phyloP scores from a whole-genome alignment of 2,888 invertebrate genomes.

The Physocephala rufipes region DNA sequence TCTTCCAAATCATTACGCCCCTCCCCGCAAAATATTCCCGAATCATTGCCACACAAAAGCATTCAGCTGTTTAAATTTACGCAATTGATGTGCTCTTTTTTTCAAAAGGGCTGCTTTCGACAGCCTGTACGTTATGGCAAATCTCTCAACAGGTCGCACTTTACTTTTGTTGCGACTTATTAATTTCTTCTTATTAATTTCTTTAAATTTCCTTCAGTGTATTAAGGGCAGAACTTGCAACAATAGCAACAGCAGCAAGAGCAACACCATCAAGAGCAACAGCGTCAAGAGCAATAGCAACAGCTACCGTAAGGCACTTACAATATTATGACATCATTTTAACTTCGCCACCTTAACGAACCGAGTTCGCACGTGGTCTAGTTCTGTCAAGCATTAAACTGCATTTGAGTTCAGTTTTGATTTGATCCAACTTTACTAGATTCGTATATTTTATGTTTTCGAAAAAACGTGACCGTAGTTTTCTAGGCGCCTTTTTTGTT shows the following conservation, averaged over 20 bases:
- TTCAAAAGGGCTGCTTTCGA: no score
- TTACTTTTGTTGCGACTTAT: background rate
- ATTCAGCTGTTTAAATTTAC: no score
- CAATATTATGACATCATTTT: slow-evolving; percentile 14
- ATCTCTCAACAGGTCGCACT: no score
- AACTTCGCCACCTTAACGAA: background rate
- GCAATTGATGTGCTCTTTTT: no score
- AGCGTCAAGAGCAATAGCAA: background rate
- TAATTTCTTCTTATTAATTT: background rate
- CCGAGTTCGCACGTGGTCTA: slow-evolving; percentile 19
- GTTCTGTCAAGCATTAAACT: slow-evolving; percentile 31
- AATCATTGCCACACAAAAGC: no score
- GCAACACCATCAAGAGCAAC: no score
- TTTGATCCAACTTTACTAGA: background rate
- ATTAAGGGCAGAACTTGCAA: background rate
- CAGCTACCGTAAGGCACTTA: background rate
- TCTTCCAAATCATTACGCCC: no score
- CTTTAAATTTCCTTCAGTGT: slow-evolving; percentile 9
- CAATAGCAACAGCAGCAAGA: background rate
- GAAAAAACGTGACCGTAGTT: no score
- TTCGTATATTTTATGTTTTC: no score
- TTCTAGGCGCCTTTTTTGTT: no score
- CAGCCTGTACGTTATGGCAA: background rate
- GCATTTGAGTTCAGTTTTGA: slow-evolving; percentile 17
- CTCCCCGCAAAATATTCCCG: no score